Evolutionary conservation across 2,113 vertebrate species (phyloP), one percentile per base, ranked within the genome.

Genomic region (Phylloscopus whistleri): DNA sequence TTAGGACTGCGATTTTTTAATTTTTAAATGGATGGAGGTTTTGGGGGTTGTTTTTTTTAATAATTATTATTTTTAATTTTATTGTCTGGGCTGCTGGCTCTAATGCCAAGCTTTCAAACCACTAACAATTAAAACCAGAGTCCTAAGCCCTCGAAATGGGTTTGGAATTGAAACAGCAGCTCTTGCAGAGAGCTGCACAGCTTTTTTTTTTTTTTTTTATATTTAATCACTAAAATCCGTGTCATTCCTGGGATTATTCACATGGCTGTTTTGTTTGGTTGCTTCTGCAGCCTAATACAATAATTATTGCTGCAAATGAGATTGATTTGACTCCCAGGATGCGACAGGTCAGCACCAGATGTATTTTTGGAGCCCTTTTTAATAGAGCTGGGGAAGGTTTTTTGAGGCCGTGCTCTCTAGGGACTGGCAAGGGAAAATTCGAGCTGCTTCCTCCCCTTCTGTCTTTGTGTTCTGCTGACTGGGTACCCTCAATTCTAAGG

Each of bases 331-430:
- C 69, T 69, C 41, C 15, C 35, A 56, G 63, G 59, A 94, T 66
- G 60, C 8, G 59, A 92, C 37, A 85, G 95, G 93, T 85, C 94
- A 91, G 31, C 75, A 60, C 31, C 80, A 66, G 79, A 80, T 84
- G 26, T 78, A 80, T 95, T 98, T 98, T 89, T 93, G 87, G 88
- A 88, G 70, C 60, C 82, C 16, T 75, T 90, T 97, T 97, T 76
- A 62, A 60, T 92, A 46, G 53, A 59, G 87, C 51, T 78, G 84
- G 89, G 94, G 84, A 69, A 60, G 85, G 85, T 90, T 97, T 89
- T 73, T 21, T 79, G 89, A 46, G 78, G 83, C 62, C 31, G 2
- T 31, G 41, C 74, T 93, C 94, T 95, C 82, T 39, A 33, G 82
- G 84, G 93, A 82, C 69, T 23, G 59, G n/a, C 44, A 31, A 30